phyloP scores from a whole-genome alignment of 2,888 invertebrate species.

The Cephus nigrinus region DNA sequence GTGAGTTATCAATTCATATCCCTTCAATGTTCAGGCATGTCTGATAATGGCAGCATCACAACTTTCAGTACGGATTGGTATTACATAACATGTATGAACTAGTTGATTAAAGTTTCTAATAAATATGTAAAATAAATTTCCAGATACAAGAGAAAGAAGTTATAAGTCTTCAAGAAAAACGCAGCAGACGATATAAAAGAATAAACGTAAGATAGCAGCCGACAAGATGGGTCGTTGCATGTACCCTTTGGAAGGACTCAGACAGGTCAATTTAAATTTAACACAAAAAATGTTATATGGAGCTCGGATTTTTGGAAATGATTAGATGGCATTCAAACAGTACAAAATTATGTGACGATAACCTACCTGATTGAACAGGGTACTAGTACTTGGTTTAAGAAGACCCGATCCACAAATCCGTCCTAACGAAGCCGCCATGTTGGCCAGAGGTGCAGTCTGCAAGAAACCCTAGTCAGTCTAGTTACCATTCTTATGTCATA shows the following conservation, averaged over 20 bases:
- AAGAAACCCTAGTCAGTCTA: conserved; percentile 43
- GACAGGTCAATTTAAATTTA: neutral
- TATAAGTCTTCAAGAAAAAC: conserved; percentile 15
- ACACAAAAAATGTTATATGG: neutral
- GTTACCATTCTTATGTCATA: neutral
- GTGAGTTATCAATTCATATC: neutral
- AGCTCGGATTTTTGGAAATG: neutral
- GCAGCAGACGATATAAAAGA: neutral
- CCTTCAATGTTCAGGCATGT: neutral
- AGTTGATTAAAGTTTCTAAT: neutral
- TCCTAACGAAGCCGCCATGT: conserved; percentile 90
- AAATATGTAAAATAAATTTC: neutral
- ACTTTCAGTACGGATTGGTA: conserved; percentile 28
- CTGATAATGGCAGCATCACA: conserved; percentile 39
- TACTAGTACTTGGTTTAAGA: conserved; percentile 78
- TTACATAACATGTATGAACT: conserved; percentile 54
- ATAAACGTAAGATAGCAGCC: conserved; percentile 52
- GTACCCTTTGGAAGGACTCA: neutral
- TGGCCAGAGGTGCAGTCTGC: conserved; percentile 67
- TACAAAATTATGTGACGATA: conserved; percentile 32
- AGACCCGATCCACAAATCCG: conserved; percentile 86
- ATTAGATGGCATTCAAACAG: neutral
- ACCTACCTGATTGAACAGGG: conserved; percentile 79
- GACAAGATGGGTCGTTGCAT: conserved; percentile 37
- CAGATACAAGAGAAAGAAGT: neutral